Base-by-base conservation (phyloP, 2,888 invertebrate species). In the Calliscelio sp. region DNA sequence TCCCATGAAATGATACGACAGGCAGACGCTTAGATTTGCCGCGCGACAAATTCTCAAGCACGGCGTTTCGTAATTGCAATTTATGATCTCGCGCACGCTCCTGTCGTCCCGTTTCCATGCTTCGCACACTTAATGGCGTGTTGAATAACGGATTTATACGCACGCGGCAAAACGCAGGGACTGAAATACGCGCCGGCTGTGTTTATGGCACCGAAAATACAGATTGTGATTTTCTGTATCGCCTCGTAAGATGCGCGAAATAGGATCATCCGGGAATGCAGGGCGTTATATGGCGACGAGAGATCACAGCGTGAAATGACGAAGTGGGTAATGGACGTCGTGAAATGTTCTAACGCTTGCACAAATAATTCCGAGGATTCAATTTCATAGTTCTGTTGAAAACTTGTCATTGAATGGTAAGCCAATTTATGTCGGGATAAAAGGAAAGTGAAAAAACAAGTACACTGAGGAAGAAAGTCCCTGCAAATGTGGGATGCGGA, bases 121-220 rank as follows among this genome's bases (percentile, higher is more conserved):
- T 86, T 84, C 89, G 90, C 89, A 88, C 90, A 90, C 89, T 92
- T 92, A 92, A 92, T 92, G 92, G 92, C 88, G 92, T 92, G 92
- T 92, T 92, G 92, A 92, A 92, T 92, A 92, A 92, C 92, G 92
- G 92, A 92, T 92, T 92, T 92, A 92, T 92, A 91, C 89, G 89
- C 91, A 86, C 65, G 85, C 90, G 83, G 65, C 85, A 71, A n/a
- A n/a, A 74, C 82, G 71, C 66, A 86, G 89, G 81, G 84, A 85
- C 88, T 90, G 90, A 90, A 90, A 90, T 90, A 90, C 88, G 88
- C 89, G 87, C 75, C 71, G 81, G 85, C 86, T 87, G 90, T 90
- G 90, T 90, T 90, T 90, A 90, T 88, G 90, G 89, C 88, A 89
- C 90, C 90, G 87, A 89, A 90, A 90, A 90, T 90, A 90, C 90